Evolutionary conservation across 2,113 vertebrate species (phyloP), one percentile per base, ranked within the genome.

Genomic region (Dicentrarchus labrax): DNA sequence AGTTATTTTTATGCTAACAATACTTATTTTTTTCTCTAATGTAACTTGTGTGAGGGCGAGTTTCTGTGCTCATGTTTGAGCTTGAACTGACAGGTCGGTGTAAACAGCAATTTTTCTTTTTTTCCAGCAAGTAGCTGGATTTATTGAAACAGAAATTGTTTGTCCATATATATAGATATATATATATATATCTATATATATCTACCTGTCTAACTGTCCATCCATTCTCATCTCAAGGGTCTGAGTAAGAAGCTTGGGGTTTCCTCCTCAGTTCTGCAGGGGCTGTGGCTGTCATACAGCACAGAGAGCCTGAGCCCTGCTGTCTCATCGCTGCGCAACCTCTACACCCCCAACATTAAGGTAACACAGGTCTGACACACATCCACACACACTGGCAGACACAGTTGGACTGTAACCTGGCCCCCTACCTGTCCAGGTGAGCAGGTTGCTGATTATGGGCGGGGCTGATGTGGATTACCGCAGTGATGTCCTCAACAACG

Each of bases 221-320:
- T 72, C 19, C 38, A 0, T 54, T 75, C 24, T 70, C 2, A 0
- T 50, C 48, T 93, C 24, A 74, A 99, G 98, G 98, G 98, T 76
- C 95, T 99, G 87, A 99, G 98, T 93, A 99, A 97, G 94, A 99
- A 97, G 93, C 97, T 99, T 7, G 97, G 98, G 24, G 96, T 99
- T 24, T 98, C 98, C 73, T 99, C 98, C 5, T 99, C 98, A 24
- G 97, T 99, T 76, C 95, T 99, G 80, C 98, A 99, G 96, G 98
- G 97, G 77, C 96, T 99, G 78, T 99, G 98, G 98, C 94, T 99
- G 82, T 97, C 97, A 39, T 99, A 99, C 88, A 99, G 98, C 80
- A 97, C 98, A 0, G 96, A 97, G 88, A 97, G 96, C n/a, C 95
- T 99, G 65, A 99, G 97, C 2, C 96, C 96, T 84, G 97, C 97